These are phyloP conservation scores for Verasper variegatus DNA, from an alignment of 2,113 vertebrate species.

Conservation along the genomic window DNA sequence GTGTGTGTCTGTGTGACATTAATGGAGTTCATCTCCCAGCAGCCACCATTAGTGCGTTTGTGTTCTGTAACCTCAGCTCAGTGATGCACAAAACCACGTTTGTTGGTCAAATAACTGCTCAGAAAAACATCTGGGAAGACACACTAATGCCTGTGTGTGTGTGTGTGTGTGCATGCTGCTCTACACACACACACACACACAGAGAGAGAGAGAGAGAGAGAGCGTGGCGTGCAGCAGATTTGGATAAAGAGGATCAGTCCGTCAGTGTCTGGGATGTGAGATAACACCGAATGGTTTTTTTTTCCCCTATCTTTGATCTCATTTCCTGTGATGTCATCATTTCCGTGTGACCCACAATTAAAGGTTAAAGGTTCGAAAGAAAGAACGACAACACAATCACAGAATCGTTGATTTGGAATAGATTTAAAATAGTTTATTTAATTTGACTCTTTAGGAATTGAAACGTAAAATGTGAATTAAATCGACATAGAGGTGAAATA, in stretches of 20 bases:
- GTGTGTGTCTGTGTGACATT: slow-evolving; percentile 11
- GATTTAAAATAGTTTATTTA: too few species aligned
- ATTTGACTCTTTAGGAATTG: too few species aligned
- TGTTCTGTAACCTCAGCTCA: slow-evolving; percentile 20
- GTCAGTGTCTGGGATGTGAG: slow-evolving; percentile 20
- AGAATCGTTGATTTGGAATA: too few species aligned
- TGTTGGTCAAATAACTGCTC: slow-evolving; percentile 61
- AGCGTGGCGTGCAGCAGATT: slow-evolving; percentile 12
- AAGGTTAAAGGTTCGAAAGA: neutral
- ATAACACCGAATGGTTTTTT: neutral
- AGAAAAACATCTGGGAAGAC: slow-evolving; percentile 35
- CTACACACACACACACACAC: neutral
- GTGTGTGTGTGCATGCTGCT: too few species aligned
- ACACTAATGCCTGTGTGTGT: neutral
- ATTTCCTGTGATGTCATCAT: slow-evolving; percentile 56
- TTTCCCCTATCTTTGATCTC: slow-evolving; percentile 40
- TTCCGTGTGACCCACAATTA: neutral
- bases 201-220: too few species aligned
- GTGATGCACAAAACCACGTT: neutral
- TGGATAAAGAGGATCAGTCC: slow-evolving; percentile 49
- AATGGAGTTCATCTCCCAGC: slow-evolving; percentile 26
- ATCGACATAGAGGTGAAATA: too few species aligned
- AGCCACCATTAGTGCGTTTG: slow-evolving; percentile 33
- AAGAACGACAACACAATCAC: too few species aligned
- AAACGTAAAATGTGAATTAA: too few species aligned